Evolutionary conservation across 2,113 vertebrate genomes (phyloP), one percentile per base, ranked within the genome.

Genomic region (Cyanoramphus novaezelandiae): DNA sequence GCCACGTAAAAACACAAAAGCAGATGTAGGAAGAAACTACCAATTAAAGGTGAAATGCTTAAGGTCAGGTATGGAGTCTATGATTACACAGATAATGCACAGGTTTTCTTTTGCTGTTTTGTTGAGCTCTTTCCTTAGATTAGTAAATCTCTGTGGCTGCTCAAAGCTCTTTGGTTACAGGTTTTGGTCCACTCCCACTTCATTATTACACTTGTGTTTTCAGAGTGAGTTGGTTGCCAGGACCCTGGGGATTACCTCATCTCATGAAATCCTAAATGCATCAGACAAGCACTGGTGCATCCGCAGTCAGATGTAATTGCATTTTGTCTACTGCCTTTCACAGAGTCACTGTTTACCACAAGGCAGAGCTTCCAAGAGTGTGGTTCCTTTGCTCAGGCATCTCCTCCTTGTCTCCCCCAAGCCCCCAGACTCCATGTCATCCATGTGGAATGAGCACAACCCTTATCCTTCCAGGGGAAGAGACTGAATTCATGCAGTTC

Each of bases 21-120:
- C 79, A 86, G 77, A 83, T 86, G 59, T 68, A 70, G 87, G 74
- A 86, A 83, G 86, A 90, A 95, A 31, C 43, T 84, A 35, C 80
- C 81, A 91, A 86, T 76, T 95, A 94, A 84, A 92, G 78, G 75
- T 63, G 53, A 82, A 93, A 67, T 74, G 33, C 63, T 72, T 72
- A 46, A 78, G 77, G 53, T 96, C 91, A 90, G 50, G 52, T 69
- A 18, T 53, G 49, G 35, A 86, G 88, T 37, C 77, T 78, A 19
- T 74, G 47, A 82, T 88, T 92, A 90, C 81, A 46, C 17, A 47
- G 28, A 52, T 90, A 78, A 74, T 39, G 64, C 59, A 59, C 13
- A 7, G 4, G 44, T 82, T 92, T 92, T 60, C 82, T 78, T 86
- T 20, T 67, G 72, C 31, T 92, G 1, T 71, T 93, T 60, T 37